phyloP scores from a whole-genome alignment of 1,140 invertebrate genomes.

The Plutomurus gul region DNA sequence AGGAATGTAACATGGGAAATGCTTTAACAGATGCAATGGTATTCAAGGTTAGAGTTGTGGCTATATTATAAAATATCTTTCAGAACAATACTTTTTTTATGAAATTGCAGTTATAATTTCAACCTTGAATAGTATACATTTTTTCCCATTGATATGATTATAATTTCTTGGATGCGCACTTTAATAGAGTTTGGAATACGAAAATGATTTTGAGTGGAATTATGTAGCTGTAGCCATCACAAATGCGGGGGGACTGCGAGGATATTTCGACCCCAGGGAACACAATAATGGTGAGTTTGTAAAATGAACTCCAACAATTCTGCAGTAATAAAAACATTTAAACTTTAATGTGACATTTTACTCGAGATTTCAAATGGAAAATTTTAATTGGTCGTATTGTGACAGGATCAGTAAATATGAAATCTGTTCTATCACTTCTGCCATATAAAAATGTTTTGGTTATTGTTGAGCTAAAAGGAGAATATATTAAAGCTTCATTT shows the following conservation, averaged over 20 bases:
- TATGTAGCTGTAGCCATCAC: neutral
- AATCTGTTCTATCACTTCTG: neutral
- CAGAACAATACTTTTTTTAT: too few relatives aligned
- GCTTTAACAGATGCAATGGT: constrained; percentile 58
- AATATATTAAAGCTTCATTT: neutral
- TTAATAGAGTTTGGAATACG: neutral
- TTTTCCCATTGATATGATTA: too few relatives aligned
- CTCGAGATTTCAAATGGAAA: too few relatives aligned
- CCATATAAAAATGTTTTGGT: neutral
- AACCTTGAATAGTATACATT: too few relatives aligned
- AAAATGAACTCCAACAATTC: too few relatives aligned
- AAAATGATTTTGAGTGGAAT: constrained; percentile 2
- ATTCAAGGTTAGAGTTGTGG: constrained; percentile 59
- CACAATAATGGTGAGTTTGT: too few relatives aligned
- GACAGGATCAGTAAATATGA: neutral
- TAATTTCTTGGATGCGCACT: too few relatives aligned
- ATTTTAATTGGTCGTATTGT: too few relatives aligned
- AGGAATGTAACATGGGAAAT: constrained; percentile 61
- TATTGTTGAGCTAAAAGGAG: neutral
- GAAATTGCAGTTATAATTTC: too few relatives aligned
- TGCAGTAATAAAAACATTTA: too few relatives aligned
- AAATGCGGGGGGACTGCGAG: neutral
- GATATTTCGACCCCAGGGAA: neutral
- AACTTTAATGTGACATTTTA: too few relatives aligned
- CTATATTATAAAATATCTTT: too few relatives aligned